Evolutionary conservation across 2,888 invertebrate genomes (phyloP).

Genomic region (Acleris sparsana): DNA sequence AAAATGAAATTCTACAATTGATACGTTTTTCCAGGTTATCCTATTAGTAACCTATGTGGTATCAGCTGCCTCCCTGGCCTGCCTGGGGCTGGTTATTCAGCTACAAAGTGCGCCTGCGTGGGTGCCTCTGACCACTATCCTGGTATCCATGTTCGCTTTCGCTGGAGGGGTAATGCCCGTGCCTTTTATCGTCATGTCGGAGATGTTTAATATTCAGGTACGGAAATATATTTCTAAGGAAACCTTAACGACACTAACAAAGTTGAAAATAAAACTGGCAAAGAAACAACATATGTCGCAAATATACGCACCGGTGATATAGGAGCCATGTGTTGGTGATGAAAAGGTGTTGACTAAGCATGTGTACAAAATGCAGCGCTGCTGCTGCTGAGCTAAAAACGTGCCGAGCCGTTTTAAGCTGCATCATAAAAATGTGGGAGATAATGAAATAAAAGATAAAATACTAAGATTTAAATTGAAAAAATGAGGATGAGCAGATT

Average conservation of each 20-base stretch:
- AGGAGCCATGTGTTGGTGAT: too few species aligned
- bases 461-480: too few species aligned
- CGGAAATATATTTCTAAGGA: constrained; percentile 37
- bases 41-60: constrained; percentile 43
- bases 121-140: constrained; percentile 49
- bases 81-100: constrained; percentile 45
- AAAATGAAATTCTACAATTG: background rate
- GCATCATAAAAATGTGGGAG: too few species aligned
- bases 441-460: too few species aligned
- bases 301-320: too few species aligned
- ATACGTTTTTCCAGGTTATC: constrained; percentile 43
- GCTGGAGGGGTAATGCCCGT: constrained; percentile 52
- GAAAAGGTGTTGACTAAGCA: too few species aligned
- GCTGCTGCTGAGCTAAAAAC: too few species aligned
- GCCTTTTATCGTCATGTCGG: constrained; percentile 59
- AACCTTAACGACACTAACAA: background rate
- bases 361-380: too few species aligned
- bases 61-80: constrained; percentile 44
- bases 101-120: constrained; percentile 47
- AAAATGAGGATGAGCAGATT: too few species aligned
- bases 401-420: too few species aligned
- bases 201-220: constrained; percentile 63
- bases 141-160: constrained; percentile 47
- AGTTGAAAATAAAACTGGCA: background rate
- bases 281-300: too few species aligned